Conservation (phyloP, 2,888 invertebrate genomes). For the Escarpia spicata region DNA sequence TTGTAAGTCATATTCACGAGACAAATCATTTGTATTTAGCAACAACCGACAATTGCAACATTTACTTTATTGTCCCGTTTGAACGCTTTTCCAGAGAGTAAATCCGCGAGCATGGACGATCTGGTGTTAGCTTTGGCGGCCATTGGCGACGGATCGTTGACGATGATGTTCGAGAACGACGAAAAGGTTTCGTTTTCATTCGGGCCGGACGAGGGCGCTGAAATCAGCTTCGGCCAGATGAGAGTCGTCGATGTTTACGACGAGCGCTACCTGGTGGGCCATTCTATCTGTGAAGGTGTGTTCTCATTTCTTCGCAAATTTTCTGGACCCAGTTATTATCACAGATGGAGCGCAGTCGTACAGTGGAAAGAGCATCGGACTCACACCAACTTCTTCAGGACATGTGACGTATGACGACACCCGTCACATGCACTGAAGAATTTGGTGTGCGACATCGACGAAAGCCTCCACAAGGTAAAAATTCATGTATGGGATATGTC, state of each 20-base stretch:
- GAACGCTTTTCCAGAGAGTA: background rate
- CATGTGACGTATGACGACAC: no score
- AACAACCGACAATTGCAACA: background rate
- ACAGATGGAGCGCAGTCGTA: no score
- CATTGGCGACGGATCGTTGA: background rate
- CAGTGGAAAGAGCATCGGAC: no score
- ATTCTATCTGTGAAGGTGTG: background rate
- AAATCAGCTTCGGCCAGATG: background rate
- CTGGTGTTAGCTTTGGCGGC: background rate
- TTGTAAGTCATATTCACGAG: background rate
- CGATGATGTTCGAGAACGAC: background rate
- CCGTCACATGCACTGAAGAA: no score
- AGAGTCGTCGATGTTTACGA: background rate
- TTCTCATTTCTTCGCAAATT: background rate
- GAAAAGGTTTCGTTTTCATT: slow-evolving; percentile 6
- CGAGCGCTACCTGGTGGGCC: background rate
- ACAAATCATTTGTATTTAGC: background rate
- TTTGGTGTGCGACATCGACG: no score
- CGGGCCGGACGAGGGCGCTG: background rate
- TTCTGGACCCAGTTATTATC: no score
- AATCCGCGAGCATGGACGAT: background rate
- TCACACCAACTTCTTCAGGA: no score
- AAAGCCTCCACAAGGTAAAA: no score
- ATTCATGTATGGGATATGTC: no score
- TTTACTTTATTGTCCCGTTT: background rate